A percentile compares a stretch with the other conserved stretches of the same genome.
Conservation (phyloP, 2,888 invertebrate species). For the Mactromeris polynyma region DNA sequence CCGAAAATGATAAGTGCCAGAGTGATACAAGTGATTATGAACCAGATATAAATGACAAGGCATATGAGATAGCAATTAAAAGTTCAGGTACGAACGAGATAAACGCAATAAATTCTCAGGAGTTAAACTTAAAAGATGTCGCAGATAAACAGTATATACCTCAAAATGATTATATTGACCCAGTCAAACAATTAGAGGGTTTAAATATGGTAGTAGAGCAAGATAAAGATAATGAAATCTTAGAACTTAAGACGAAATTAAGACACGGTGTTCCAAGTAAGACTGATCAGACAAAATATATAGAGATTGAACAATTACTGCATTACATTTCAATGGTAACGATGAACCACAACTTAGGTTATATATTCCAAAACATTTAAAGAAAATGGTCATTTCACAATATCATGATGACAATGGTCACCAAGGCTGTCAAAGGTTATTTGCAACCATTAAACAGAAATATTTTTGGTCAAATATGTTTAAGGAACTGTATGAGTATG, state of each 20-base stretch:
- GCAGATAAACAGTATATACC: not conserved
- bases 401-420: slow-evolving; percentile 57
- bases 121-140: not conserved
- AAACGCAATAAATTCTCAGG: not conserved
- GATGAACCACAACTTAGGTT: not conserved
- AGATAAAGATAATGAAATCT: not conserved
- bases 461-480: slow-evolving; percentile 58
- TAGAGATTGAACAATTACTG: not conserved
- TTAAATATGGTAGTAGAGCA: not conserved
- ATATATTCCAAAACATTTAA: slow-evolving; percentile 9
- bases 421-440: slow-evolving; percentile 55
- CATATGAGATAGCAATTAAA: not conserved
- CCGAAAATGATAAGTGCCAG: not conserved
- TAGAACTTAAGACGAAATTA: not conserved
- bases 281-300: not conserved
- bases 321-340: slow-evolving; percentile 9
- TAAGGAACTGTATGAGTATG: slow-evolving; percentile 53
- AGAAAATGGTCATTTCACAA: slow-evolving; percentile 8
- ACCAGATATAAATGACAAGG: not conserved
- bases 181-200: not conserved
- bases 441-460: slow-evolving; percentile 41
- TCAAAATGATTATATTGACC: not conserved
- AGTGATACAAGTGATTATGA: not conserved
- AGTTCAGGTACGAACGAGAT: too few relatives aligned
- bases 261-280: not conserved